phyloP scores from a whole-genome alignment of 2,797 vertebrate species.

The Babyrousa celebensis region DNA sequence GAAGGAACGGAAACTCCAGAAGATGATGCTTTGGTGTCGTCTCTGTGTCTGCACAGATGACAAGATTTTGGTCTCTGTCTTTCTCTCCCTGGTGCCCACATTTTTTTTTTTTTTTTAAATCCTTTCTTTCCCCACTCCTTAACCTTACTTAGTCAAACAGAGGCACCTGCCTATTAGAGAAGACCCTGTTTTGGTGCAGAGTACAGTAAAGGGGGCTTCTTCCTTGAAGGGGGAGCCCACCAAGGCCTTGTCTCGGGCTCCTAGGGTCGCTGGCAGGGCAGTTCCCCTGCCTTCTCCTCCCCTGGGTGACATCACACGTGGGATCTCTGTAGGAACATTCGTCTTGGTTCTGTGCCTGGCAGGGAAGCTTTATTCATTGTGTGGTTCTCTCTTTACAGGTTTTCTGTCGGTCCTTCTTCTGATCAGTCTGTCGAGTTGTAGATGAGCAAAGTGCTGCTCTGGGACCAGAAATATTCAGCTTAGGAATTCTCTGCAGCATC shows the following conservation, averaged over 20 bases:
- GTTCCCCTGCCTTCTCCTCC: background rate
- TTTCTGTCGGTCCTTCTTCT: slow-evolving; percentile 68
- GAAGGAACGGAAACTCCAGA: background rate
- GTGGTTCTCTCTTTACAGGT: slow-evolving; percentile 60
- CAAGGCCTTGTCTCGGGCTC: background rate
- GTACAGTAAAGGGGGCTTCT: background rate
- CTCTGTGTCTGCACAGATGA: background rate
- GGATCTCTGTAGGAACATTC: slow-evolving; percentile 30
- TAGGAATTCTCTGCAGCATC: background rate
- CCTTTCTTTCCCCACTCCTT: background rate
- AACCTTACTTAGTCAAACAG: too few relatives aligned
- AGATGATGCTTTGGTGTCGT: background rate
- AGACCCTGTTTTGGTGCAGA: background rate
- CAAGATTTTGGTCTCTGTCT: background rate
- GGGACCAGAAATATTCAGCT: background rate
- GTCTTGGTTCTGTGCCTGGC: rapidly evolving
- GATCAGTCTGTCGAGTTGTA: slow-evolving; percentile 27
- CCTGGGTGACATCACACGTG: background rate
- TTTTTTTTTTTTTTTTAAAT: background rate
- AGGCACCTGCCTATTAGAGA: too few relatives aligned
- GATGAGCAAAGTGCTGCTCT: rapidly evolving
- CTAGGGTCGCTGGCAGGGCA: rapidly evolving
- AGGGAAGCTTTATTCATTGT: slow-evolving; percentile 60
- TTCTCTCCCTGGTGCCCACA: too few relatives aligned
- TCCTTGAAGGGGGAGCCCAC: background rate